Evolutionary conservation across 2,113 vertebrate genomes (phyloP).

Genomic region (Eulemur macaco): DNA sequence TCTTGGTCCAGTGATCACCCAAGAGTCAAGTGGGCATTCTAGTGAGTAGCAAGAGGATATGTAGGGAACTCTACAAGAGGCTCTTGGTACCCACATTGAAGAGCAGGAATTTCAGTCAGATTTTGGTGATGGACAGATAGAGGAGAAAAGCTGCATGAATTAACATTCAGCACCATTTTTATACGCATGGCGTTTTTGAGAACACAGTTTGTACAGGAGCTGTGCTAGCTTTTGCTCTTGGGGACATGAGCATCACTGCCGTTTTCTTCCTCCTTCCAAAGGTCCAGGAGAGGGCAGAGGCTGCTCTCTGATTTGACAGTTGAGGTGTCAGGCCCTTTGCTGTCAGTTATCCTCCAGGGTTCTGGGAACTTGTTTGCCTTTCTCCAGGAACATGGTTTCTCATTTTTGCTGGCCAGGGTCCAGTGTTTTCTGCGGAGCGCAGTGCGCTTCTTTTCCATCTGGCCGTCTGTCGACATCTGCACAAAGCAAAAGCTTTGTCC

Average conservation of each 20-base stretch:
- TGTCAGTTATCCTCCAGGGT: not conserved
- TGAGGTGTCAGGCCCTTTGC: not conserved
- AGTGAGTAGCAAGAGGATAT: not conserved
- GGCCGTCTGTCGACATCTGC: not conserved
- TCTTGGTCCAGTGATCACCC: not conserved
- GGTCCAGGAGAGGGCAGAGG: not conserved
- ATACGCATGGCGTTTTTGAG: not conserved
- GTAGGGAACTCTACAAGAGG: not conserved
- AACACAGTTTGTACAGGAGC: not conserved
- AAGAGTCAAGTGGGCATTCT: not conserved
- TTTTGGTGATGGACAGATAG: not conserved
- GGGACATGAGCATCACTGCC: accelerated
- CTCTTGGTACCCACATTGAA: not conserved
- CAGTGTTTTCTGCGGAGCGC: not conserved
- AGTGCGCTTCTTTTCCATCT: not conserved
- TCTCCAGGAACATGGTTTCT: not conserved
- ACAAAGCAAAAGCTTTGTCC: not conserved
- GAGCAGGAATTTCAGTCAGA: not conserved
- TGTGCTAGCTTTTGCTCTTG: not conserved
- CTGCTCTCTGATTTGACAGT: not conserved
- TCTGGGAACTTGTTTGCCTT: not conserved
- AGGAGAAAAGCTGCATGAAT: not conserved
- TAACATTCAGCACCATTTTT: not conserved
- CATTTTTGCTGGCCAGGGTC: not conserved
- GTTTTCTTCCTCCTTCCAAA: not conserved